A percentile compares a stretch with the other conserved stretches of the same genome.
Evolutionary conservation across 2,113 vertebrate species (phyloP).

Genomic region (Conger conger): DNA sequence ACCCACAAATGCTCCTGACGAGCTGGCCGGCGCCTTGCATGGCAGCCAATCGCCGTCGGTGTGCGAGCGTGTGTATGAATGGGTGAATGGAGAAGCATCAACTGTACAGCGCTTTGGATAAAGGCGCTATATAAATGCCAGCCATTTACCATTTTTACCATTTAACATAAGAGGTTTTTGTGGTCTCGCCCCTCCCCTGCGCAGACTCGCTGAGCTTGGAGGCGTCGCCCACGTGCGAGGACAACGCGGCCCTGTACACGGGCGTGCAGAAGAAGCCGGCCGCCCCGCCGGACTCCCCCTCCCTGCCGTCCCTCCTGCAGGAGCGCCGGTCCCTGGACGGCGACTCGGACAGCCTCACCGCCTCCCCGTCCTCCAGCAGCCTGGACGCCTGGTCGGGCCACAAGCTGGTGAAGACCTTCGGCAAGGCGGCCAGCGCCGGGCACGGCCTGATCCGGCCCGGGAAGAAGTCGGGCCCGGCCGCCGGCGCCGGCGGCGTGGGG

Average conservation of each 20-base stretch:
- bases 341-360: constrained; percentile 78
- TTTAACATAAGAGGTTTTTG: neutral
- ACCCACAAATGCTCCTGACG: no score
- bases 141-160: no score
- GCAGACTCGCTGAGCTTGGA: constrained; percentile 79
- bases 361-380: constrained; percentile 87
- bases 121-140: no score
- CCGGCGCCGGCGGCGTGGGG: constrained; percentile 70
- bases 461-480: constrained; percentile 70
- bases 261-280: constrained; percentile 88
- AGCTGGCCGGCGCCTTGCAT: no score
- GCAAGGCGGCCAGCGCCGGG: constrained; percentile 75
- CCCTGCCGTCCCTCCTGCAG: constrained; percentile 76
- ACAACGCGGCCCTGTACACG: constrained; percentile 84
- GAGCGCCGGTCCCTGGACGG: constrained; percentile 76
- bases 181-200: constrained; percentile 5
- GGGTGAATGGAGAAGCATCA: no score
- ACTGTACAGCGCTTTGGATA: no score
- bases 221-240: constrained; percentile 74
- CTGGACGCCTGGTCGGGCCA: constrained; percentile 87
- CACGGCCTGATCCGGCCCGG: constrained; percentile 88
- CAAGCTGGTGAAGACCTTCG: constrained; percentile 89
- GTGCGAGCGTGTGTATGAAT: no score
- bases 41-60: no score
- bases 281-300: constrained; percentile 72